phyloP scores from a whole-genome alignment of 2,888 invertebrate species.

The Cephus nigrinus region DNA sequence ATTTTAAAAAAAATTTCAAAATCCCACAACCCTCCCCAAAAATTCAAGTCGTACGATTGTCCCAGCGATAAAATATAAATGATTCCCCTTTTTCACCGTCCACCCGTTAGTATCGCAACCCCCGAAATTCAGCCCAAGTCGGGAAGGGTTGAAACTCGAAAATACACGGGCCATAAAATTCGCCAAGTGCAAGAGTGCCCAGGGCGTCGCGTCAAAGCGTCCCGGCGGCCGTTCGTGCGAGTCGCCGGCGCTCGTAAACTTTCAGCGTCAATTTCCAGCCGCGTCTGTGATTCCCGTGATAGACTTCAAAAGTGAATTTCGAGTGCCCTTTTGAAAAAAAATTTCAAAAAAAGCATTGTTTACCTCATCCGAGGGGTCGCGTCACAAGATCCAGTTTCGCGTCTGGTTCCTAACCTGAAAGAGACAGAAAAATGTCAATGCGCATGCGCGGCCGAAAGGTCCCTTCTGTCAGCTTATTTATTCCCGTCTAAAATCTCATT shows the following conservation, averaged over 20 bases:
- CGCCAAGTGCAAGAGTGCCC: neutral
- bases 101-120: neutral
- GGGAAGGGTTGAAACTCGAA: neutral
- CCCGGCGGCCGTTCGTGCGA: neutral
- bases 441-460: neutral
- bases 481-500: constrained; percentile 63
- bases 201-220: neutral
- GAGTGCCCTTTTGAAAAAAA: too few relatives aligned
- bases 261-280: neutral
- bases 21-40: too few relatives aligned
- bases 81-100: neutral
- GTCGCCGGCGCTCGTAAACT: neutral
- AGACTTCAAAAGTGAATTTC: neutral
- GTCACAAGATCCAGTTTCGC: neutral
- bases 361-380: neutral
- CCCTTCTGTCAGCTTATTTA: constrained; percentile 50
- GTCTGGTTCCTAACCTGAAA: neutral
- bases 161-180: constrained; percentile 3
- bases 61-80: too few relatives aligned
- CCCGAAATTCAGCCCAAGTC: neutral
- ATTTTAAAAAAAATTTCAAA: too few relatives aligned
- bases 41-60: too few relatives aligned
- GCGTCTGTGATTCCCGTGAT: too few relatives aligned
- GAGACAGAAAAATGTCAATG: neutral
- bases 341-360: too few relatives aligned